Percentiles rank a stretch among this genome's conserved stretches.
These are phyloP conservation scores for Atlantisia rogersi DNA, from an alignment of 2,113 vertebrate genomes.

Conservation along the genomic window DNA sequence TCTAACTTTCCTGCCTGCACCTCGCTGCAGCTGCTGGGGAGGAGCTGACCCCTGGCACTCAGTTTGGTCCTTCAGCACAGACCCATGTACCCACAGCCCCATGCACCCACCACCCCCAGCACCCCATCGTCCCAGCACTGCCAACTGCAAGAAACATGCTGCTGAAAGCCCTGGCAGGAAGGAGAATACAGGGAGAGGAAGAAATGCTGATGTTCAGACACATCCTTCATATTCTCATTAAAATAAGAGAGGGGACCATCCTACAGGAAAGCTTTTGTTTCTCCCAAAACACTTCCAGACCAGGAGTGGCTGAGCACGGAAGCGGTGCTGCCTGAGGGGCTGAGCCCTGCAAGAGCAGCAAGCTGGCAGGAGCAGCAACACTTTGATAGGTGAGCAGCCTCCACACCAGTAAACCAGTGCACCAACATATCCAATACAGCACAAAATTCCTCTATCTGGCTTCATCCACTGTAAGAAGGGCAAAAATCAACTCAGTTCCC, in stretches of 20 bases:
- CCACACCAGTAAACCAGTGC: background rate
- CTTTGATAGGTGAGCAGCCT: background rate
- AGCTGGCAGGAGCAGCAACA: background rate
- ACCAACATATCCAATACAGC: accelerated
- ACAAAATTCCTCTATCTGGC: background rate
- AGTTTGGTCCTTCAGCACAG: background rate
- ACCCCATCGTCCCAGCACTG: background rate
- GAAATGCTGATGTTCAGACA: too few relatives aligned
- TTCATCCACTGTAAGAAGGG: background rate
- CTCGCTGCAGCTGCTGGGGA: background rate
- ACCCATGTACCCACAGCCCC: background rate
- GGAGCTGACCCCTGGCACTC: accelerated
- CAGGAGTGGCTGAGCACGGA: accelerated
- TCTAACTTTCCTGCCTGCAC: background rate
- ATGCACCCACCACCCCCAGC: background rate
- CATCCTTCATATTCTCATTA: background rate
- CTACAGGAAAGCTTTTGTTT: background rate
- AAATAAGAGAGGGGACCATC: too few relatives aligned
- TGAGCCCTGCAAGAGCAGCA: background rate
- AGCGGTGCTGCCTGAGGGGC: background rate
- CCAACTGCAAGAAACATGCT: background rate
- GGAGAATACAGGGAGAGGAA: accelerated
- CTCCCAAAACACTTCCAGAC: background rate
- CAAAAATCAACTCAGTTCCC: background rate
- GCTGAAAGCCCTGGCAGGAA: background rate